These are phyloP conservation scores for Popillia japonica DNA, from an alignment of 1,140 invertebrate species.

Conservation along the genomic window DNA sequence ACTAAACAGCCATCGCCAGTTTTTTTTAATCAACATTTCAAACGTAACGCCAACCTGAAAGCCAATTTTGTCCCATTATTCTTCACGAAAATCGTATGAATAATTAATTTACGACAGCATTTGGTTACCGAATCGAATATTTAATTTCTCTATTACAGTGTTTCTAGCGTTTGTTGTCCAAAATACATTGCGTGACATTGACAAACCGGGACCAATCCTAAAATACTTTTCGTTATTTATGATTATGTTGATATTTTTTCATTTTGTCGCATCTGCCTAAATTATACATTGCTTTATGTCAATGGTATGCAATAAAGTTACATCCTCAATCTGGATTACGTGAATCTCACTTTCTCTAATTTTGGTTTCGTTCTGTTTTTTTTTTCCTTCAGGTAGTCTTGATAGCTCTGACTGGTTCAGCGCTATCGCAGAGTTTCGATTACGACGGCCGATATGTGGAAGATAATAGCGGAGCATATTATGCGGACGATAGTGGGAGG, in stretches of 20 bases:
- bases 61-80: not conserved
- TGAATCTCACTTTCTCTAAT: not conserved
- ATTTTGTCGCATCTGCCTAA: not conserved
- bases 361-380: not conserved
- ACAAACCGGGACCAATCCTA: constrained; percentile 14
- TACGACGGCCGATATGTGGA: constrained; percentile 24
- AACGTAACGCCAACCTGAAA: not conserved
- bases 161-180: not conserved
- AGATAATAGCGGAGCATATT: constrained; percentile 42
- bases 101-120: not conserved
- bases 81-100: not conserved
- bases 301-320: not conserved
- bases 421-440: constrained; percentile 40
- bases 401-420: not conserved
- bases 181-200: not conserved
- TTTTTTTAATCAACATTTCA: not conserved
- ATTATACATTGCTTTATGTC: constrained; percentile 12
- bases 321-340: not conserved
- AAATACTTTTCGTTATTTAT: constrained; percentile 19
- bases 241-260: not conserved
- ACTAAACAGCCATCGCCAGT: not conserved
- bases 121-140: not conserved
- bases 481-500: constrained; percentile 43
- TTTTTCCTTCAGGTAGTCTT: not conserved
- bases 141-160: not conserved